phyloP scores from a whole-genome alignment of 2,797 vertebrate genomes.

The Danio tinwini region DNA sequence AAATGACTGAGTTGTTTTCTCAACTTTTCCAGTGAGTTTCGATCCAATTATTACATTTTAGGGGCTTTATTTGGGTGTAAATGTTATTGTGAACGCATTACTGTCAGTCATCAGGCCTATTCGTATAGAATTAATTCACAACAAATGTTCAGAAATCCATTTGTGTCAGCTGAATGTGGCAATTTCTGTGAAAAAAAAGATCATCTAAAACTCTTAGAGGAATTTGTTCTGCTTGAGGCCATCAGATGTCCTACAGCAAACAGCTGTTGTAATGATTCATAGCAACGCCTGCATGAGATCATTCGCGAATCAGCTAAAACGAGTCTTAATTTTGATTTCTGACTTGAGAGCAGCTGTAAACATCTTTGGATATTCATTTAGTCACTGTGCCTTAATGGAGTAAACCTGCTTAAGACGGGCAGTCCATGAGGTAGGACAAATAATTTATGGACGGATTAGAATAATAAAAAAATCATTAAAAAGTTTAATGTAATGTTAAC shows the following conservation, averaged over 20 bases:
- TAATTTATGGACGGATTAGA: slow-evolving; percentile 60
- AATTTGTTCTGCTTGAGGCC: slow-evolving; percentile 14
- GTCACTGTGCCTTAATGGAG: slow-evolving; percentile 85
- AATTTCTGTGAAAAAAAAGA: neutral
- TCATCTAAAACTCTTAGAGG: neutral
- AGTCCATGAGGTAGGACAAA: slow-evolving; percentile 44
- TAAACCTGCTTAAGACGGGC: slow-evolving; percentile 63
- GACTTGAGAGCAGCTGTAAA: slow-evolving; percentile 59
- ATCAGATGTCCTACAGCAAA: slow-evolving; percentile 66
- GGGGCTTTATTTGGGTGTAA: slow-evolving; percentile 26
- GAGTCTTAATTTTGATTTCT: slow-evolving; percentile 47
- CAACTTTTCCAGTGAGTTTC: slow-evolving; percentile 12
- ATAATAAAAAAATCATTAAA: slow-evolving; percentile 31
- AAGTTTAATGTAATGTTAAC: slow-evolving; percentile 30
- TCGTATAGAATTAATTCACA: neutral
- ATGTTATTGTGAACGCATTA: slow-evolving; percentile 1
- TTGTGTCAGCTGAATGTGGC: slow-evolving; percentile 10
- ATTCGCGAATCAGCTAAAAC: slow-evolving; percentile 30
- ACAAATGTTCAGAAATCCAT: slow-evolving; percentile 1
- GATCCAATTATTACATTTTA: slow-evolving; percentile 4
- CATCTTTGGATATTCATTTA: slow-evolving; percentile 61
- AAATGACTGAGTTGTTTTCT: neutral
- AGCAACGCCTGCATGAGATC: slow-evolving; percentile 63
- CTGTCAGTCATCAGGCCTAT: slow-evolving; percentile 13
- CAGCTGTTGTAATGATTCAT: slow-evolving; percentile 63